Evolutionary conservation across 2,113 vertebrate species (phyloP).

Genomic region (Mus spicilegus): DNA sequence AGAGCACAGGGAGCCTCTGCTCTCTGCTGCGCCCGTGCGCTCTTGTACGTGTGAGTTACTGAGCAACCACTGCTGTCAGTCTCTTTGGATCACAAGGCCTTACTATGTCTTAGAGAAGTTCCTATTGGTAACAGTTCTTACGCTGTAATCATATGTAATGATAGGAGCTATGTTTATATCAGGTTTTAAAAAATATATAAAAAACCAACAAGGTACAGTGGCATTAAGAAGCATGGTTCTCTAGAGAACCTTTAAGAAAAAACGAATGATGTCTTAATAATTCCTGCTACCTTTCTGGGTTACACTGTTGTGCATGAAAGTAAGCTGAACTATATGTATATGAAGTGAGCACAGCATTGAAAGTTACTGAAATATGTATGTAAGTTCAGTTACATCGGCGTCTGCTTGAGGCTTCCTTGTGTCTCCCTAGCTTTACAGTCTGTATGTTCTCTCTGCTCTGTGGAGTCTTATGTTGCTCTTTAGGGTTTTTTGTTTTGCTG

Average conservation of each 20-base stretch:
- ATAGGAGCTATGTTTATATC: neutral
- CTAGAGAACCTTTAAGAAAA: neutral
- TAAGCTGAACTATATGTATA: constrained; percentile 51
- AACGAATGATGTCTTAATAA: neutral
- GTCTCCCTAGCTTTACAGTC: constrained; percentile 12
- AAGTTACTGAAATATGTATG: neutral
- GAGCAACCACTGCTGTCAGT: neutral
- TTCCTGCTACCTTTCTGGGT: neutral
- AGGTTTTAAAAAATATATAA: constrained; percentile 20
- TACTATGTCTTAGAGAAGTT: neutral
- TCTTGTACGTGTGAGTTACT: neutral
- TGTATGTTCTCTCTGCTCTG: neutral
- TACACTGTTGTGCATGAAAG: constrained; percentile 11
- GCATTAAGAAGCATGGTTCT: neutral
- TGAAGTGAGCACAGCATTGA: neutral
- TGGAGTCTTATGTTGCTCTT: neutral
- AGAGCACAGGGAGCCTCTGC: neutral
- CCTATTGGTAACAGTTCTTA: constrained; percentile 10
- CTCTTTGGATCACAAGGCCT: neutral
- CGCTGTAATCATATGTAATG: neutral
- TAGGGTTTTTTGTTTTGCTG: neutral
- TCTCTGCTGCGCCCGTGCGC: neutral
- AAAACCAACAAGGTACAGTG: neutral
- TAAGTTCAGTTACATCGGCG: constrained; percentile 28
- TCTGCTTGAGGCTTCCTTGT: neutral